Evolutionary conservation across 2,797 vertebrate genomes (phyloP).

Genomic region (Lepilemur septentrionalis): DNA sequence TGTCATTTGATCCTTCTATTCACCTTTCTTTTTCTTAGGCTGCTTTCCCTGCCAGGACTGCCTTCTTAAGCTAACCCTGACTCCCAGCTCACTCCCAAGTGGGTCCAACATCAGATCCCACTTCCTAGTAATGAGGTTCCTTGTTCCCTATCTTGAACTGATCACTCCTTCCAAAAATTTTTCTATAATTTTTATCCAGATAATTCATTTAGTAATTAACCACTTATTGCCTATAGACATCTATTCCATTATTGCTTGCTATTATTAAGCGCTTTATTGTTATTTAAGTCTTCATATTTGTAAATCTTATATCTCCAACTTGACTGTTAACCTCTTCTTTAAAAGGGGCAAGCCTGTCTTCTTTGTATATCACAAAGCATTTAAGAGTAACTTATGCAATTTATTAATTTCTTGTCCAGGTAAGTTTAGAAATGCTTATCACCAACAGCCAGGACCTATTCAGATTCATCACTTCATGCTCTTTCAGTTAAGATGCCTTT

Average conservation of each 20-base stretch:
- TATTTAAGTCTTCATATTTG: not conserved
- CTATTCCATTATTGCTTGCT: not conserved
- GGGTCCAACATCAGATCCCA: not conserved
- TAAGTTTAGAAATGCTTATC: not conserved
- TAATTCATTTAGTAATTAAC: not conserved
- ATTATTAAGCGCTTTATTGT: not conserved
- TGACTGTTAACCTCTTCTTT: not conserved
- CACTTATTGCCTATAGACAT: not conserved
- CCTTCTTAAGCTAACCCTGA: not conserved
- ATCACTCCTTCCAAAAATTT: not conserved
- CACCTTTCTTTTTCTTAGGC: not conserved
- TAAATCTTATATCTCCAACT: not conserved
- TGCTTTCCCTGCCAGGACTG: not conserved
- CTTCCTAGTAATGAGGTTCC: not conserved
- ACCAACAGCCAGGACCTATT: not conserved
- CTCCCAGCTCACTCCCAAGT: not conserved
- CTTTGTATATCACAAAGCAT: conserved; percentile 21
- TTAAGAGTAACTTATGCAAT: not conserved
- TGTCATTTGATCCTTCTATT: not conserved
- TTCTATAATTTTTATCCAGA: not conserved
- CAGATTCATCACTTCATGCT: not conserved
- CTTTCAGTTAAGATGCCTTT: not conserved
- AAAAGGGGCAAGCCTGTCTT: not conserved
- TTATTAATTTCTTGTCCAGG: not conserved
- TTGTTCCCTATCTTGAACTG: not conserved